These are phyloP conservation scores for Cinclus mexicanus DNA, from an alignment of 2,113 vertebrate genomes.

Conservation along the genomic window DNA sequence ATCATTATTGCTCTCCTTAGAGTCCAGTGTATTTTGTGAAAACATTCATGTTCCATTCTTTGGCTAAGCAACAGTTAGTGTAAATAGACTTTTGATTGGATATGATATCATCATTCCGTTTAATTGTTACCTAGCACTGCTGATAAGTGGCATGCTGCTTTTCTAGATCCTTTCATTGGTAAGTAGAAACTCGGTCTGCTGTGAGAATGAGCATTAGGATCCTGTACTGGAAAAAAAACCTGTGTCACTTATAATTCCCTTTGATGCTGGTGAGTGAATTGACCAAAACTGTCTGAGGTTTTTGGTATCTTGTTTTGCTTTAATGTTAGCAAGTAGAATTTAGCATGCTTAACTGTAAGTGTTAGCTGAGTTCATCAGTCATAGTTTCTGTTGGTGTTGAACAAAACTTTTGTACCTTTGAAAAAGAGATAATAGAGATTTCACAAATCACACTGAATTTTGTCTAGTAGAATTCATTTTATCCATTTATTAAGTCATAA, in stretches of 20 bases:
- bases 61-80: not conserved
- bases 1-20: not conserved
- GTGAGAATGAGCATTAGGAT: not conserved
- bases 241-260: not conserved
- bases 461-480: not conserved
- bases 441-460: not conserved
- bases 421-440: not conserved
- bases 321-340: not conserved
- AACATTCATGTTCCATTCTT: not conserved
- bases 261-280: not conserved
- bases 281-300: not conserved
- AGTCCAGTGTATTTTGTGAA: not conserved
- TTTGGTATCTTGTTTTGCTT: not conserved
- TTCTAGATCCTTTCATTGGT: not conserved
- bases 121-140: not conserved
- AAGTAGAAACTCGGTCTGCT: not conserved
- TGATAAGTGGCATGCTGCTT: not conserved
- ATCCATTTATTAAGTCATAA: not conserved
- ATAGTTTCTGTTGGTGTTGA: not conserved
- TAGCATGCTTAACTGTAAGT: not conserved
- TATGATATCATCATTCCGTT: not conserved
- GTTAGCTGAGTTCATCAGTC: not conserved
- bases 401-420: not conserved
- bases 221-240: not conserved
- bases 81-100: not conserved